phyloP scores from a whole-genome alignment of 2,888 invertebrate species.

The Atethmia centrago region DNA sequence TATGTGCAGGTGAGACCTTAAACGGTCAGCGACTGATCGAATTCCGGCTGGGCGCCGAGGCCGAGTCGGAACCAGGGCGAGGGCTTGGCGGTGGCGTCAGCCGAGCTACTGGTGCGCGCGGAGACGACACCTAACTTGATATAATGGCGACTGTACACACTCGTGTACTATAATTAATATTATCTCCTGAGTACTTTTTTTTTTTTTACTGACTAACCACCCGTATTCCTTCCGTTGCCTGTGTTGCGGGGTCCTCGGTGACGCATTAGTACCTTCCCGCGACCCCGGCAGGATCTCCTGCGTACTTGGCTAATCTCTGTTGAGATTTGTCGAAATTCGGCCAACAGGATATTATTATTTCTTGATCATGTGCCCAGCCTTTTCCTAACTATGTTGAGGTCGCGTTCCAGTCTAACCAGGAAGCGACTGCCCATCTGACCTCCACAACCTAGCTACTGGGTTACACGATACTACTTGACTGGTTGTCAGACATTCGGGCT shows the following conservation, averaged over 20 bases:
- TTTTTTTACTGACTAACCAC: too few species aligned
- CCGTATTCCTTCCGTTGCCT: too few species aligned
- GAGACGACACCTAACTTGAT: slow-evolving; percentile 79
- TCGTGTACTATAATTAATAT: too few species aligned
- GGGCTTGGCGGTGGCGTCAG: slow-evolving; percentile 94
- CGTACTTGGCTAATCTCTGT: too few species aligned
- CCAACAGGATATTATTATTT: not conserved
- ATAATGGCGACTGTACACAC: too few species aligned
- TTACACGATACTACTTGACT: not conserved
- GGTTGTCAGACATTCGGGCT: not conserved
- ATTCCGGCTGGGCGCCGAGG: slow-evolving; percentile 93
- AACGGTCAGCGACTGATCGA: slow-evolving; percentile 96
- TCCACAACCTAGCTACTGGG: not conserved
- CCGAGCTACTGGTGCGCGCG: slow-evolving; percentile 94
- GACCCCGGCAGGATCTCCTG: too few species aligned
- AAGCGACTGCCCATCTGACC: not conserved
- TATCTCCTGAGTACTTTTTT: too few species aligned
- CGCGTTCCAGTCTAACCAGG: not conserved
- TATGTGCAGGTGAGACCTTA: slow-evolving; percentile 93
- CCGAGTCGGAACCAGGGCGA: slow-evolving; percentile 85
- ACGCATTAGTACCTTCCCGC: too few species aligned
- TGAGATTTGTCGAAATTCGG: not conserved
- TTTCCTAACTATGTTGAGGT: not conserved
- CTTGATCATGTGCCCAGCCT: not conserved
- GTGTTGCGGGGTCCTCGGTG: too few species aligned